Conservation (phyloP, 64 coral and sea anemone species). For the Montipora efflorescens region DNA sequence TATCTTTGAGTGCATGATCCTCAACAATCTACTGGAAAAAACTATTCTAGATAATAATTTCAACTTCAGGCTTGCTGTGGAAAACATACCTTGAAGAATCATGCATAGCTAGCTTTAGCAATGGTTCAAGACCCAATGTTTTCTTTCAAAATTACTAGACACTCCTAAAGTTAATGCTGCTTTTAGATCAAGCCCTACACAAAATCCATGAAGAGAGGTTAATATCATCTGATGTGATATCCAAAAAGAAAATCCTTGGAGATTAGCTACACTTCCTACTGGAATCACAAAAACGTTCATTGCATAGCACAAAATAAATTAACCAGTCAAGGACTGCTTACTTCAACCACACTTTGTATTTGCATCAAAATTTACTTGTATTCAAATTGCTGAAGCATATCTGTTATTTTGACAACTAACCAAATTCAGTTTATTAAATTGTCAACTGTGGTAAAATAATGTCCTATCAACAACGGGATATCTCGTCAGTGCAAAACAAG, state of each 20-base stretch:
- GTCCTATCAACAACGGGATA: not conserved
- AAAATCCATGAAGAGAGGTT: not conserved
- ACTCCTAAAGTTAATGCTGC: not conserved
- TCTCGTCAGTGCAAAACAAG: too few species aligned
- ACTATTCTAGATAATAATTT: too few species aligned
- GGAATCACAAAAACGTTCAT: too few species aligned
- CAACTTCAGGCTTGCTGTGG: not conserved
- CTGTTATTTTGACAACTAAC: not conserved
- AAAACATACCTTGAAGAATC: constrained; percentile 1
- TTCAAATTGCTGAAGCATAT: not conserved
- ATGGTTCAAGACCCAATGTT: not conserved
- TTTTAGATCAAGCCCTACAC: too few species aligned
- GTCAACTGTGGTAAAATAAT: too few species aligned
- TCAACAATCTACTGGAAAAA: too few species aligned
- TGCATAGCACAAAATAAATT: too few species aligned
- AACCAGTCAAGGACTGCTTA: too few species aligned
- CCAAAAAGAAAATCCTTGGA: not conserved
- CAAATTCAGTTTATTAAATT: not conserved
- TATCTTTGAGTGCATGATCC: not conserved
- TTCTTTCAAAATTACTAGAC: not conserved
- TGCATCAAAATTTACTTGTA: not conserved
- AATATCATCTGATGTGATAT: not conserved
- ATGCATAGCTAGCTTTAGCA: not conserved
- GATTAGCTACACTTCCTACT: too few species aligned
- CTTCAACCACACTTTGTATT: not conserved